Percentiles rank a stretch among this genome's conserved stretches.
Evolutionary conservation across 1,140 invertebrate species (phyloP).

Genomic region (Babylonia areolata): DNA sequence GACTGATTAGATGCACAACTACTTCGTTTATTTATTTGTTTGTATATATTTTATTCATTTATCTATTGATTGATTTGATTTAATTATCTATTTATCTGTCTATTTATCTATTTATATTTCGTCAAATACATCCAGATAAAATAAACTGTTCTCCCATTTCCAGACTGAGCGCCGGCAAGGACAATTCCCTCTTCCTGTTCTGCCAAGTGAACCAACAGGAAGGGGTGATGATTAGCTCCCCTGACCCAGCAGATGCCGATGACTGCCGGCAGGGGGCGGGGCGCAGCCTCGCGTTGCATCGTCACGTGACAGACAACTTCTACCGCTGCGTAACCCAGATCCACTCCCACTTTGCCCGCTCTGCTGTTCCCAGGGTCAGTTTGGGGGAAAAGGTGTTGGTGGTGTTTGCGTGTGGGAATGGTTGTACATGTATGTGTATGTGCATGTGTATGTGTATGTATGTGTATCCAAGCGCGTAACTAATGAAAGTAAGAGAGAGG

Average conservation of each 20-base stretch:
- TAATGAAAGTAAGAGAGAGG: too few relatives aligned
- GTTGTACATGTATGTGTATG: background rate
- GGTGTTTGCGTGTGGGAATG: too few relatives aligned
- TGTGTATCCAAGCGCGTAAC: too few relatives aligned
- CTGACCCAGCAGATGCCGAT: background rate
- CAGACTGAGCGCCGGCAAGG: conserved; percentile 69
- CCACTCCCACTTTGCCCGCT: conserved; percentile 67
- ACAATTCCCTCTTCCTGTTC: conserved; percentile 73
- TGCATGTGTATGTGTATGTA: background rate
- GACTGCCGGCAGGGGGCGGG: background rate
- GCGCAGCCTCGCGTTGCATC: conserved; percentile 25
- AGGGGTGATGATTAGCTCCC: conserved; percentile 68
- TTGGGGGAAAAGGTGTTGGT: background rate
- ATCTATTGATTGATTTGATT: too few relatives aligned
- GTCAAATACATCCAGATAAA: too few relatives aligned
- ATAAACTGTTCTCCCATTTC: conserved; percentile 27
- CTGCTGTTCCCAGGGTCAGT: conserved; percentile 41
- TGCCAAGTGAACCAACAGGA: conserved; percentile 71
- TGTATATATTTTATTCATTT: too few relatives aligned
- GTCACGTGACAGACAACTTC: conserved; percentile 71
- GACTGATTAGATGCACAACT: too few relatives aligned
- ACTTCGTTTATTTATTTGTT: too few relatives aligned
- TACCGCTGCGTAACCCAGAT: conserved; percentile 61
- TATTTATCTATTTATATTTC: too few relatives aligned
- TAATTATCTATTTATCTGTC: too few relatives aligned